A percentile compares a stretch with the other conserved stretches of the same genome.
Conservation (phyloP, 1,140 invertebrate species). For the Homarus americanus region DNA sequence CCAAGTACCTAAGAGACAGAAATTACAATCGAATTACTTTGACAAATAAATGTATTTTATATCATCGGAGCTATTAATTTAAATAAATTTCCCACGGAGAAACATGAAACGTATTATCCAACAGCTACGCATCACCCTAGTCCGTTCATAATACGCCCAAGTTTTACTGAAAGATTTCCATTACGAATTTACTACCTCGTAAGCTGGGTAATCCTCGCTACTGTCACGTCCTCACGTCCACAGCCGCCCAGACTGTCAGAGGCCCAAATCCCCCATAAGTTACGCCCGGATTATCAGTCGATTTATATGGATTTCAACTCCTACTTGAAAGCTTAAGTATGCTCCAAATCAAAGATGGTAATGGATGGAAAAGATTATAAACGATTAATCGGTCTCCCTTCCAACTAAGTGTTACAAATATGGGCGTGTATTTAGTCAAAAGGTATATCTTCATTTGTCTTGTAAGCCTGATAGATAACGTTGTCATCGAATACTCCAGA, state of each 20-base stretch:
- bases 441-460: neutral
- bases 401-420: neutral
- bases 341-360: neutral
- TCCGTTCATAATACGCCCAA: neutral
- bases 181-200: neutral
- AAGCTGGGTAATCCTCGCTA: neutral
- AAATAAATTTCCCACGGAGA: neutral
- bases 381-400: neutral
- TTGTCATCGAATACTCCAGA: too few species aligned
- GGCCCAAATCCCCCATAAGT: neutral
- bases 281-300: conserved; percentile 13
- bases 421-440: neutral
- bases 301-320: neutral
- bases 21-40: neutral
- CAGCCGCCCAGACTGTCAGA: too few species aligned
- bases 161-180: neutral
- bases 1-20: neutral
- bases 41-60: neutral
- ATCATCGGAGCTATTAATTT: neutral
- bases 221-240: neutral
- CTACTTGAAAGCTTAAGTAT: neutral
- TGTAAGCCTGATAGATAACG: neutral
- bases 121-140: neutral
- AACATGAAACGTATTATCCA: neutral
- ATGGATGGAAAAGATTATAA: neutral